Conservation (phyloP, 2,113 vertebrate genomes). For the Salvelinus namaycush region DNA sequence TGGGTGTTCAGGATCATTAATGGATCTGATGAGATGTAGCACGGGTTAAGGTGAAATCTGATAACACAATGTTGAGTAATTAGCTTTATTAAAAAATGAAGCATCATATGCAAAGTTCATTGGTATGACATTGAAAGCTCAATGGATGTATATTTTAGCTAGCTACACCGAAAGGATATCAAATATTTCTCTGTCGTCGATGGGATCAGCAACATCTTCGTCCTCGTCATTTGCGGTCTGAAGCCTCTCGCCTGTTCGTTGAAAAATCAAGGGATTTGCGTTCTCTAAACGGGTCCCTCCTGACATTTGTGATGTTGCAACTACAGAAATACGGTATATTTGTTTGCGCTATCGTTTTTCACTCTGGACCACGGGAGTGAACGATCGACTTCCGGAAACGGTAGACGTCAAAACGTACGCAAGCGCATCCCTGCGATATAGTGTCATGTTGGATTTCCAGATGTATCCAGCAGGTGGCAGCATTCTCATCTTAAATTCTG, state of each 20-base stretch:
- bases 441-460: not conserved
- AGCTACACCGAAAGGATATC: slow-evolving; percentile 57
- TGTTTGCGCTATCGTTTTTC: not conserved
- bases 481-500: not conserved
- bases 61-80: too few species aligned
- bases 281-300: slow-evolving; percentile 74
- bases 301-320: slow-evolving; percentile 28
- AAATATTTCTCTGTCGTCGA: slow-evolving; percentile 70
- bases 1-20: slow-evolving; percentile 94
- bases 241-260: slow-evolving; percentile 77
- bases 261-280: slow-evolving; percentile 82
- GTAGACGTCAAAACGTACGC: not conserved
- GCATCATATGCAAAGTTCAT: too few species aligned
- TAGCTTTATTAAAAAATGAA: too few species aligned
- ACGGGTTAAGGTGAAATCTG: slow-evolving; percentile 72
- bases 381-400: not conserved
- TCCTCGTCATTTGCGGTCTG: slow-evolving; percentile 73
- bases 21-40: slow-evolving; percentile 90
- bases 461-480: slow-evolving; percentile 1
- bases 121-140: too few species aligned
- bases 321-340: not conserved
- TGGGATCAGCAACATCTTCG: slow-evolving; percentile 61
- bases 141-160: too few species aligned
- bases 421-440: not conserved
- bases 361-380: too few species aligned